phyloP scores from a whole-genome alignment of 2,888 invertebrate species.

The Lepidocyrtoides sp. region DNA sequence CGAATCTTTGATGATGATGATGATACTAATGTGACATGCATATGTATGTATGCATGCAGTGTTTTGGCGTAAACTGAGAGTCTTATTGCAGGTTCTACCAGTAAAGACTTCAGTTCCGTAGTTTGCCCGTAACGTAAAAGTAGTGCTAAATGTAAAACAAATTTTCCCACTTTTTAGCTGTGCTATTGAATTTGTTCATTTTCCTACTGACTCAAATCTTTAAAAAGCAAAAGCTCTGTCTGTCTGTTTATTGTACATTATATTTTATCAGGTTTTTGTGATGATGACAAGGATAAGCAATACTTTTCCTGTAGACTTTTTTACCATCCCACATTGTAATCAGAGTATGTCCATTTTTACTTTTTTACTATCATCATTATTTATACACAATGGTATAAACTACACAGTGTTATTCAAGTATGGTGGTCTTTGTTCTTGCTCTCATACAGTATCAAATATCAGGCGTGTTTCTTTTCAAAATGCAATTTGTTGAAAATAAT shows the following conservation, averaged over 20 bases:
- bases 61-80: neutral
- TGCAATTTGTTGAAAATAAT: neutral
- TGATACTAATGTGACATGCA: neutral
- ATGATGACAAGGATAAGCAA: neutral
- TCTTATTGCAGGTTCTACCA: neutral
- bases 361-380: neutral
- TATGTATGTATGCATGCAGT: no score
- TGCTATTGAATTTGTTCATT: neutral
- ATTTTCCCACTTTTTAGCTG: no score
- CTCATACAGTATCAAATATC: no score
- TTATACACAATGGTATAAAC: neutral
- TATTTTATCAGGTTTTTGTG: neutral
- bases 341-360: conserved; percentile 52
- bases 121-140: no score
- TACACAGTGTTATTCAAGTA: neutral
- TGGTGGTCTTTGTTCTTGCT: no score
- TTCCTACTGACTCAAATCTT: neutral
- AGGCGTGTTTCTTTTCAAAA: neutral
- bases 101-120: neutral
- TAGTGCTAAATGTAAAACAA: no score
- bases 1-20: neutral
- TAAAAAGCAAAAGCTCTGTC: no score
- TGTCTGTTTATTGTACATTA: no score
- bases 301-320: neutral
- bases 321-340: conserved; percentile 47